Conservation (phyloP, 2,888 invertebrate species). For the Melanotus villosus region DNA sequence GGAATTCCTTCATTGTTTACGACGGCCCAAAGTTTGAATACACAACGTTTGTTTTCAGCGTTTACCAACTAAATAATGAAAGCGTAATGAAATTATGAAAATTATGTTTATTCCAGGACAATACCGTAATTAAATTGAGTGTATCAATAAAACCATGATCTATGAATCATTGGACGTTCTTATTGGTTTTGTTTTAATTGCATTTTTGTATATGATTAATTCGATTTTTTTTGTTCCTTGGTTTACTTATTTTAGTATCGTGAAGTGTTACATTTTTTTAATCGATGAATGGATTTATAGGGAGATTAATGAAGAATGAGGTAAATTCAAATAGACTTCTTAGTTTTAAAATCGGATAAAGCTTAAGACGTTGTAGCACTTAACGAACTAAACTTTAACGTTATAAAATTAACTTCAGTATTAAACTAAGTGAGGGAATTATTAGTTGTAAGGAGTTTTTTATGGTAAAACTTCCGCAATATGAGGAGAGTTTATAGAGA, state of each 20-base stretch:
- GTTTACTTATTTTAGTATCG: too few relatives aligned
- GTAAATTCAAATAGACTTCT: too few relatives aligned
- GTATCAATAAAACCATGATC: not conserved
- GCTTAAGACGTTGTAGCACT: too few relatives aligned
- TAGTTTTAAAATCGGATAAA: too few relatives aligned
- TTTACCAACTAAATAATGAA: not conserved
- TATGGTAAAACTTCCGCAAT: slow-evolving; percentile 9
- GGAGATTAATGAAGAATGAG: too few relatives aligned
- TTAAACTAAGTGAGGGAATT: not conserved
- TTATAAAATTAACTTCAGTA: too few relatives aligned
- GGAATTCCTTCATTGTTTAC: not conserved
- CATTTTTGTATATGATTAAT: not conserved
- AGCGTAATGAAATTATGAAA: slow-evolving; percentile 10
- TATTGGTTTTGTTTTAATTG: not conserved
- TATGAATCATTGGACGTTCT: not conserved
- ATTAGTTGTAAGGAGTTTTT: not conserved
- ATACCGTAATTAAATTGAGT: not conserved
- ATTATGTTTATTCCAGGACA: not conserved
- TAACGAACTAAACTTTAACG: too few relatives aligned
- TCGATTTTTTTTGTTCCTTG: too few relatives aligned
- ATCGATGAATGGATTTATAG: too few relatives aligned
- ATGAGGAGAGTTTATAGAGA: slow-evolving; percentile 2
- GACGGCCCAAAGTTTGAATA: too few relatives aligned
- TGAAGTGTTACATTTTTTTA: too few relatives aligned
- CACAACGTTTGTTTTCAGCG: not conserved